phyloP scores from a whole-genome alignment of 2,797 vertebrate genomes.

The Enteromius viviparus region DNA sequence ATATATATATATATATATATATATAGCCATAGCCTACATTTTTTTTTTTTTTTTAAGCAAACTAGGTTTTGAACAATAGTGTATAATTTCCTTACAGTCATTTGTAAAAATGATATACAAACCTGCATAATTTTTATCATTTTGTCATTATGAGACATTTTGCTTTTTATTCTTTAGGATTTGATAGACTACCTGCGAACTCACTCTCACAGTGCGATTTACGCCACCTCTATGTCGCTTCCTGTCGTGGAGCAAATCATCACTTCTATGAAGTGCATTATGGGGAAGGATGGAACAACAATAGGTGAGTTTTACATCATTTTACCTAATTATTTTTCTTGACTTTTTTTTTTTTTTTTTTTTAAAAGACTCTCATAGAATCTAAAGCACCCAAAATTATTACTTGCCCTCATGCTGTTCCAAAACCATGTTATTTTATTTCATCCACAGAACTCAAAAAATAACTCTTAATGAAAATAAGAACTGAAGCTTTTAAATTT shows the following conservation, averaged over 20 bases:
- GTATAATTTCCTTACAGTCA: not conserved
- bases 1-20: too few species aligned
- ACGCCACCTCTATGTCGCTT: slow-evolving; percentile 90
- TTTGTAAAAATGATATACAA: slow-evolving; percentile 8
- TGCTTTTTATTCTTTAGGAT: slow-evolving; percentile 74
- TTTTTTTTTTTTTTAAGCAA: not conserved
- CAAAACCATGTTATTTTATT: not conserved
- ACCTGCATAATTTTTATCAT: not conserved
- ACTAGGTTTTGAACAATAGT: not conserved
- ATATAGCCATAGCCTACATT: too few species aligned
- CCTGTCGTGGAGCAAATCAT: slow-evolving; percentile 89
- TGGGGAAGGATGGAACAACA: slow-evolving; percentile 91
- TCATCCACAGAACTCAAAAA: not conserved
- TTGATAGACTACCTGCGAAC: slow-evolving; percentile 88
- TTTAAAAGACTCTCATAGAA: too few species aligned
- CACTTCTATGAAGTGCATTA: slow-evolving; percentile 94
- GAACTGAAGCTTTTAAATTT: not conserved
- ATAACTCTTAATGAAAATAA: not conserved
- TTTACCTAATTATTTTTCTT: not conserved
- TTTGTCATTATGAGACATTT: not conserved
- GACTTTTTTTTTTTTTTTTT: not conserved
- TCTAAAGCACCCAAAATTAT: not conserved
- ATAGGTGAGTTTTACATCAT: slow-evolving; percentile 80
- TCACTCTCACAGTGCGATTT: slow-evolving; percentile 89
- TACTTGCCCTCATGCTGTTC: not conserved